phyloP scores from a whole-genome alignment of 1,140 invertebrate genomes.

The Orussus abietinus region DNA sequence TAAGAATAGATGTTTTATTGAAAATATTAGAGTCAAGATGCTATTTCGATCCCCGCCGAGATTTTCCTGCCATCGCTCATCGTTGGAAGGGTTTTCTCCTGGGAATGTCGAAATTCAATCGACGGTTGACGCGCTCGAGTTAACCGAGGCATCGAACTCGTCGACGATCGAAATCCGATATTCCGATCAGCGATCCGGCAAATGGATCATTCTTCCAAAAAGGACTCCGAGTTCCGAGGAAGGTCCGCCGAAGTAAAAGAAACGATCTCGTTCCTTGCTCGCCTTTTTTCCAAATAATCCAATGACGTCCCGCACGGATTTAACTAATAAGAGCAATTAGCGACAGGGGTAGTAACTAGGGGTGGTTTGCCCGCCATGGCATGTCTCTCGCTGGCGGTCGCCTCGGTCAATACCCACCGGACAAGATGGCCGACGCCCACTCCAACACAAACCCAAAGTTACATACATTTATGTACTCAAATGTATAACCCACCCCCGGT shows the following conservation, averaged over 20 bases:
- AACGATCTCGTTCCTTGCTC: background rate
- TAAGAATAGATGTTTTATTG: too few species aligned
- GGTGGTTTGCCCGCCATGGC: slow-evolving; percentile 45
- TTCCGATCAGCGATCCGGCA: background rate
- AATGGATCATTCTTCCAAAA: background rate
- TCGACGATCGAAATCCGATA: too few species aligned
- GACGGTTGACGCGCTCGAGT: too few species aligned
- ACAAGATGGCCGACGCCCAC: slow-evolving; percentile 57
- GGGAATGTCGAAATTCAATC: too few species aligned
- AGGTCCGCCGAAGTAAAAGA: slow-evolving; percentile 19
- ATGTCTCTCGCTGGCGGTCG: slow-evolving; percentile 47
- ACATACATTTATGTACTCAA: slow-evolving; percentile 57
- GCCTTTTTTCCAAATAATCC: too few species aligned
- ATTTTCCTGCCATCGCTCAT: too few species aligned
- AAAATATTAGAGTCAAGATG: too few species aligned
- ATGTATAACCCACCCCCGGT: slow-evolving; percentile 51
- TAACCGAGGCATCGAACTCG: too few species aligned
- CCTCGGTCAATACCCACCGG: slow-evolving; percentile 56
- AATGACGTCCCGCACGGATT: slow-evolving; percentile 28
- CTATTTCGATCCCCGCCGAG: too few species aligned
- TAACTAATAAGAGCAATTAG: slow-evolving; percentile 53
- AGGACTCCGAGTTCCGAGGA: background rate
- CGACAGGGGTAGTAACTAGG: slow-evolving; percentile 44
- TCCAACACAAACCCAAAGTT: slow-evolving; percentile 53
- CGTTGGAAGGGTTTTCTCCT: too few species aligned